phyloP scores from a whole-genome alignment of 2,113 vertebrate genomes.

The Pan paniscus region DNA sequence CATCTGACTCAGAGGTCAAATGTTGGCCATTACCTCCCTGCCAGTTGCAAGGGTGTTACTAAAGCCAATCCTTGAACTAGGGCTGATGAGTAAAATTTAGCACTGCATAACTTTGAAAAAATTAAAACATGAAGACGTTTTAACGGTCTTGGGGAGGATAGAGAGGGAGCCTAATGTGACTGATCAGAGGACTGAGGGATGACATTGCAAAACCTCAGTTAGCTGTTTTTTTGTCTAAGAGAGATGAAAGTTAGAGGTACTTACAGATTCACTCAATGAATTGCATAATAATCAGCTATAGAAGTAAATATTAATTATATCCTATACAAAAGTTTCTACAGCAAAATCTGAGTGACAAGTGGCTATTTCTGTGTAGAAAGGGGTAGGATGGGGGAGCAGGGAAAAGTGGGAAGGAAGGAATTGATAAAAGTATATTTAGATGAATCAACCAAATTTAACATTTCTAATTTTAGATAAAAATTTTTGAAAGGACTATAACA shows the following conservation, averaged over 20 bases:
- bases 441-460: neutral
- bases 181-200: neutral
- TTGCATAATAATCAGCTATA: neutral
- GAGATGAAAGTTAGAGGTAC: neutral
- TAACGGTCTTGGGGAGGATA: neutral
- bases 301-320: neutral
- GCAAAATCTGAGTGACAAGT: neutral
- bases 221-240: neutral
- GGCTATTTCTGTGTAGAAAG: neutral
- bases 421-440: neutral
- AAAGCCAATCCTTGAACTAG: neutral
- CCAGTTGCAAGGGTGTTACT: neutral
- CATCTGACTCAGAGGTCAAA: neutral
- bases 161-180: neutral
- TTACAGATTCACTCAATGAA: neutral
- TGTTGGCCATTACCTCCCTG: neutral
- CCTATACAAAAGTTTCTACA: too few relatives aligned
- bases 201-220: neutral
- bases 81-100: neutral
- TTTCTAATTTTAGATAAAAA: neutral
- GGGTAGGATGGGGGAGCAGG: too few relatives aligned
- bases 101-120: neutral
- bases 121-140: neutral
- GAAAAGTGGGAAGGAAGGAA: neutral
- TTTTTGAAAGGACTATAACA: neutral